These are phyloP conservation scores for Acanthococcus lagerstroemiae DNA, from an alignment of 2,888 invertebrate genomes.

Conservation along the genomic window DNA sequence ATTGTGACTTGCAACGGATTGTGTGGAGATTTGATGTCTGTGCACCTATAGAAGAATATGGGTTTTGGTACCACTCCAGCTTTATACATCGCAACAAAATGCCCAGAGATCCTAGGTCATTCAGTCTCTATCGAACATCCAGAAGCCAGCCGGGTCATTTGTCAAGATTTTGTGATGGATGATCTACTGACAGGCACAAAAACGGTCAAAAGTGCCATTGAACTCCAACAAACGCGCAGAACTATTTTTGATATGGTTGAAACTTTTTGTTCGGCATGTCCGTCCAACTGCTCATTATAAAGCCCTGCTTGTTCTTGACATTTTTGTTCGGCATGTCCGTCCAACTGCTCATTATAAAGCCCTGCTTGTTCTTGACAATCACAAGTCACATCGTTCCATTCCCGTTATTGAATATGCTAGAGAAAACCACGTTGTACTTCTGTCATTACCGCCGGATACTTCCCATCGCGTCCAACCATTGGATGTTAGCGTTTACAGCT, in stretches of 20 bases:
- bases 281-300: background rate
- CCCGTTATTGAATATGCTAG: slow-evolving; percentile 16
- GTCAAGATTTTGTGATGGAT: too few species aligned
- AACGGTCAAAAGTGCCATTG: too few species aligned
- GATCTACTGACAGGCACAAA: background rate
- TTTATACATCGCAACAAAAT: too few species aligned
- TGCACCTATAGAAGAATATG: too few species aligned
- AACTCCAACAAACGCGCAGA: too few species aligned
- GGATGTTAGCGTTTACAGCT: slow-evolving; percentile 27
- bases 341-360: background rate
- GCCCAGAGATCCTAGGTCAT: too few species aligned
- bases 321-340: background rate
- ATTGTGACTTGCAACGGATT: too few species aligned
- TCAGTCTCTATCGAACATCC: too few species aligned
- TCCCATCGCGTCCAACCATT: slow-evolving; percentile 30
- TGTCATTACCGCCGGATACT: slow-evolving; percentile 27
- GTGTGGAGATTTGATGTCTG: too few species aligned
- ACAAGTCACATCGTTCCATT: background rate
- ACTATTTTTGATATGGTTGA: background rate
- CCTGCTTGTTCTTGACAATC: background rate
- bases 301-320: background rate
- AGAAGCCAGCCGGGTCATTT: too few species aligned
- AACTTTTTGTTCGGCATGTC: background rate
- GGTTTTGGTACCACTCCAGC: too few species aligned
- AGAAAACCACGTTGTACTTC: slow-evolving; percentile 28